Conservation (phyloP, 1,140 invertebrate species). For the Sinella curviseta region DNA sequence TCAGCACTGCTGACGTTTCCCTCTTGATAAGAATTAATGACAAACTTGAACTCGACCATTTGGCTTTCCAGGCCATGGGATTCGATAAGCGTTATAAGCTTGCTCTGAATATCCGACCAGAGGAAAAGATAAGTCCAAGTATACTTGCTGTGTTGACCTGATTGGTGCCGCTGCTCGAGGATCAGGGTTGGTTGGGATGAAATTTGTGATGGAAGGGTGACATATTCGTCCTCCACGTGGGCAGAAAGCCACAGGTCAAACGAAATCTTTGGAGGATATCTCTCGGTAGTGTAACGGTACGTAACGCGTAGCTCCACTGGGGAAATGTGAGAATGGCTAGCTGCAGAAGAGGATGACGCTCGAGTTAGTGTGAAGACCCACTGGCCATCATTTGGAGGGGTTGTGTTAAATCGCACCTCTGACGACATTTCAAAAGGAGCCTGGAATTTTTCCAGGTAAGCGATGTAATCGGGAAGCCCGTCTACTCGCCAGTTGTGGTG, state of each 20-base stretch:
- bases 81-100: conserved; percentile 27
- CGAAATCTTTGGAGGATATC: neutral
- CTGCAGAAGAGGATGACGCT: neutral
- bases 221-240: conserved; percentile 32
- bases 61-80: conserved; percentile 20
- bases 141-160: conserved; percentile 1
- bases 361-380: conserved; percentile 27
- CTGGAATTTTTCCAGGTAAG: conserved; percentile 41
- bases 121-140: conserved; percentile 34
- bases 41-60: conserved; percentile 38
- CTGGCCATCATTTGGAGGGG: conserved; percentile 29
- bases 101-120: conserved; percentile 31
- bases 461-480: conserved; percentile 35
- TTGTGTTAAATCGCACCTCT: conserved; percentile 30
- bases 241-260: conserved; percentile 38
- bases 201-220: conserved; percentile 40
- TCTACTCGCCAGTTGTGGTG: conserved; percentile 33
- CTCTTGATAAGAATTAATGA: conserved; percentile 40
- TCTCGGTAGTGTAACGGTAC: neutral
- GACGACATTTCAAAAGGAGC: conserved; percentile 32
- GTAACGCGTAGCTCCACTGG: neutral
- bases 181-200: conserved; percentile 14
- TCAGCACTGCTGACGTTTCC: neutral
- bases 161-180: neutral
- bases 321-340: neutral